Conservation (phyloP, 2,888 invertebrate genomes). For the Ariolimax columbianus region DNA sequence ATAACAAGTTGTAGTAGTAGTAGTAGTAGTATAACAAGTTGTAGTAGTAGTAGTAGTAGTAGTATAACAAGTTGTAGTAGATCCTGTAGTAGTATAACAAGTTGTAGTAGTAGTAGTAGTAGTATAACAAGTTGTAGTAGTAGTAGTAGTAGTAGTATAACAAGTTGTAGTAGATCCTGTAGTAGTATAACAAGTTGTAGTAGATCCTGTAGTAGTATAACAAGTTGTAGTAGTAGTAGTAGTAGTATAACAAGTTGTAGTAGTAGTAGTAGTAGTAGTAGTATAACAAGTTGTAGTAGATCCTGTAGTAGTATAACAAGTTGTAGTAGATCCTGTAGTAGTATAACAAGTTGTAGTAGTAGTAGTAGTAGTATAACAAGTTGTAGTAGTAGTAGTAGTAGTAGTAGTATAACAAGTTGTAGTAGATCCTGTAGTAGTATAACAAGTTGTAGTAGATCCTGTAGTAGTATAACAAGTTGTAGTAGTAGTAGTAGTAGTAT, state of each 20-base stretch:
- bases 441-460: not conserved
- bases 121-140: not conserved
- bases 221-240: not conserved
- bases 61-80: no score
- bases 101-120: constrained; percentile 12
- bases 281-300: no score
- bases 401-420: no score
- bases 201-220: not conserved
- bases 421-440: not conserved
- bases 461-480: not conserved
- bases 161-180: no score
- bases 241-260: not conserved
- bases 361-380: constrained; percentile 4
- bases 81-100: not conserved
- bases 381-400: not conserved
- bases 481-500: constrained; percentile 8
- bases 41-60: not conserved
- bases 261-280: not conserved
- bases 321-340: constrained; percentile 1
- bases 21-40: not conserved
- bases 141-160: constrained; percentile 2
- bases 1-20: no score
- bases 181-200: not conserved
- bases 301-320: not conserved
- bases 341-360: not conserved